Evolutionary conservation across 2,797 vertebrate species (phyloP), one percentile per base, ranked within the genome.

Genomic region (Hydrocynus forskahlii): DNA sequence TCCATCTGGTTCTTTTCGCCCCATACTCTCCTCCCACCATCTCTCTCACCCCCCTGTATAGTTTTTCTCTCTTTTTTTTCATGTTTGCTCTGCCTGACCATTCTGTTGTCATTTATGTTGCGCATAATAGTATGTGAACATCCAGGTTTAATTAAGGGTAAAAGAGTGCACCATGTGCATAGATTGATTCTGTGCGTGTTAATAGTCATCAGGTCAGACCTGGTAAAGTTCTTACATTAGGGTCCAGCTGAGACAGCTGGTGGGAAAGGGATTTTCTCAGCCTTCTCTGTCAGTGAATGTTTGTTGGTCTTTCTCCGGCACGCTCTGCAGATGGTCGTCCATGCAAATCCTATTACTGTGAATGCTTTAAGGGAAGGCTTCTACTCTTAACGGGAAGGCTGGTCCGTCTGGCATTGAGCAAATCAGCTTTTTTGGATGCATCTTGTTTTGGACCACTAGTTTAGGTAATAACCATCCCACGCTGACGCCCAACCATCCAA

Each of bases 271-370:
- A 86, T 88, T 88, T 86, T 85, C 72, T 78, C 21, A 64, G 71
- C 4, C 21, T n/a, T n/a, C 57, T 74, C 54, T 78, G 29, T 69
- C 71, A 76, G 52, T 52, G 43, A 76, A 71, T 71, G 25, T n/a
- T 43, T 57, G 55, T 59, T 59, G 71, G 21, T 69, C 23, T 54
- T 69, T 74, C 35, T 64, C n/a, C 5, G 4, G 25, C 62, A 75
- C 40, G 17, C 83, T 86, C 89, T 91, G 89, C 92, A 93, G 91
- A 93, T 94, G 92, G 91, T 90, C 84, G 79, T 64, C 88, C 76
- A 81, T 88, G 88, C 79, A 90, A 94, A 94, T 94, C 92, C 93
- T 92, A 93, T 94, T 94, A 93, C 89, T 81, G 84, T 83, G 86
- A 64, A 88, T 71, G 25, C 64, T 66, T 79, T 66, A 73, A 64